Conservation (phyloP, 2,888 invertebrate genomes). For the Phytoseiulus persimilis region DNA sequence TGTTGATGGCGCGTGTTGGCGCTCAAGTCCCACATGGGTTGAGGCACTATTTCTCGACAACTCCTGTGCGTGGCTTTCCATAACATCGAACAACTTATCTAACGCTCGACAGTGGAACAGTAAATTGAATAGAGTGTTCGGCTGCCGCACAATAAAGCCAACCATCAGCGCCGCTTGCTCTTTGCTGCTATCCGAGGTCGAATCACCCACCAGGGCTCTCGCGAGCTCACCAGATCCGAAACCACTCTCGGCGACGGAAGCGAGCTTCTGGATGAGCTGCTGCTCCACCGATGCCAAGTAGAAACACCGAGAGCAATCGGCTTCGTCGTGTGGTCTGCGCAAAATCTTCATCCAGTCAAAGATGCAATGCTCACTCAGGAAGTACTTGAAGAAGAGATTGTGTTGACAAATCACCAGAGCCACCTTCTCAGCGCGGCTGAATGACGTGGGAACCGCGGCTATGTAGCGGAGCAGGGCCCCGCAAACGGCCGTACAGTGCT, state of each 20-base stretch:
- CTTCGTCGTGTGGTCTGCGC: neutral
- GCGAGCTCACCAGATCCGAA: conserved; percentile 21
- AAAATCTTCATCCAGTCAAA: conserved; percentile 8
- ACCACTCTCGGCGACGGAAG: conserved; percentile 8
- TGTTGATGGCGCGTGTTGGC: neutral
- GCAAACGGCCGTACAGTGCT: neutral
- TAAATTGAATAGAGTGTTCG: neutral
- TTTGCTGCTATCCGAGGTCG: neutral
- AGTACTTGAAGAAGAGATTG: neutral
- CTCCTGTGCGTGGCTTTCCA: neutral
- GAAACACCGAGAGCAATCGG: conserved; percentile 19
- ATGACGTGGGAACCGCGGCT: neutral
- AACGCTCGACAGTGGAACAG: conserved; percentile 19
- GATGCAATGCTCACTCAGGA: conserved; percentile 9
- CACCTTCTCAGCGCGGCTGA: conserved; percentile 29
- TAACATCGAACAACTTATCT: conserved; percentile 13
- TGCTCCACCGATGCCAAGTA: conserved; percentile 8
- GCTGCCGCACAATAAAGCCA: neutral
- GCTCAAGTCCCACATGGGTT: neutral
- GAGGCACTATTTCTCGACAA: neutral
- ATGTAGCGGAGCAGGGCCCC: conserved; percentile 15
- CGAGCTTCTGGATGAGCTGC: conserved; percentile 8
- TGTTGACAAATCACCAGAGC: conserved; percentile 10
- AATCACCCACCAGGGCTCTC: conserved; percentile 11
- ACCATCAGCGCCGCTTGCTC: conserved; percentile 14